Conservation (phyloP, 1,140 invertebrate species). For the Chlorops oryzae region DNA sequence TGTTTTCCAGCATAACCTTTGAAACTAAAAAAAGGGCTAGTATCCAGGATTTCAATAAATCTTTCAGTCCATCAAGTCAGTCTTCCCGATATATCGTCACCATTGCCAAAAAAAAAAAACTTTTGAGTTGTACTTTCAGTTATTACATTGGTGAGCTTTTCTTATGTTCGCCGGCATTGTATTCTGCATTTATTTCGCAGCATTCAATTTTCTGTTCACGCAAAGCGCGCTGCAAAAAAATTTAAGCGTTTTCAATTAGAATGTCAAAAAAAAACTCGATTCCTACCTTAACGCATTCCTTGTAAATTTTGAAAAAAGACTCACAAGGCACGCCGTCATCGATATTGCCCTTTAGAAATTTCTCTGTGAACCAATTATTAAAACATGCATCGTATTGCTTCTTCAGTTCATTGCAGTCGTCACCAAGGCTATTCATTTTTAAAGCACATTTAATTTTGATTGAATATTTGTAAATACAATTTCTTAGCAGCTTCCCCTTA, state of each 20-base stretch:
- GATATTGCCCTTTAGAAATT: slow-evolving; percentile 79
- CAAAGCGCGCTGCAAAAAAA: slow-evolving; percentile 64
- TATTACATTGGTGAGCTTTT: slow-evolving; percentile 13
- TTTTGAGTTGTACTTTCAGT: too few species aligned
- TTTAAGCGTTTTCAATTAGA: slow-evolving; percentile 1
- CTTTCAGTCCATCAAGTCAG: too few species aligned
- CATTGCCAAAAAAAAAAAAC: too few species aligned
- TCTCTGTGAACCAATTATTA: slow-evolving; percentile 85
- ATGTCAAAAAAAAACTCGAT: slow-evolving; percentile 8
- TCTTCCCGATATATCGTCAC: too few species aligned
- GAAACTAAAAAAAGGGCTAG: too few species aligned
- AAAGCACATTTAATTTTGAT: slow-evolving; percentile 18
- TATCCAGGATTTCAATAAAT: too few species aligned
- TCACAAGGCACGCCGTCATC: slow-evolving; percentile 78
- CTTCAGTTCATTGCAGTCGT: slow-evolving; percentile 83
- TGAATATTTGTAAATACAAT: too few species aligned
- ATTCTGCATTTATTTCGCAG: slow-evolving; percentile 62
- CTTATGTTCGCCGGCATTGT: slow-evolving; percentile 32
- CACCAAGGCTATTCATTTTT: slow-evolving; percentile 84
- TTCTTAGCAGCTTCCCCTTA: too few species aligned
- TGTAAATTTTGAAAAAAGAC: slow-evolving; percentile 77
- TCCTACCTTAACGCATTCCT: slow-evolving; percentile 83
- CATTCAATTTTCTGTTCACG: slow-evolving; percentile 68
- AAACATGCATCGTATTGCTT: slow-evolving; percentile 88
- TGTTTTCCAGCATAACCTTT: too few species aligned